Evolutionary conservation across 1,140 invertebrate genomes (phyloP).

Genomic region (Ceratina calcarata): DNA sequence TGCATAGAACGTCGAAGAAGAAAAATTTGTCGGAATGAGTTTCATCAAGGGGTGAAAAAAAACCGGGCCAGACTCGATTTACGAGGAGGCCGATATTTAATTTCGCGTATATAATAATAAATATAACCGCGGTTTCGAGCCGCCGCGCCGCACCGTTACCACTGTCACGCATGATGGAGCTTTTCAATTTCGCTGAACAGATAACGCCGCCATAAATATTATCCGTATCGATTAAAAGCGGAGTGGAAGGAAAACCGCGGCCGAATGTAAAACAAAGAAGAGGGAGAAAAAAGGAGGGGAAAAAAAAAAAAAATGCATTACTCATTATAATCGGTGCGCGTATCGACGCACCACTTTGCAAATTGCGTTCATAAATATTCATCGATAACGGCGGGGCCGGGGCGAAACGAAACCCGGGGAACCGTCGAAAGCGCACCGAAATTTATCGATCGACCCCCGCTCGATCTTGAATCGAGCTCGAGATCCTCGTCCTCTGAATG

Average conservation of each 20-base stretch:
- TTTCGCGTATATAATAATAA: conserved; percentile 37
- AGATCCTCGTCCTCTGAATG: conserved; percentile 18
- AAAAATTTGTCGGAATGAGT: background rate
- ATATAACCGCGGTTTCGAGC: conserved; percentile 19
- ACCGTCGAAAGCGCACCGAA: conserved; percentile 42
- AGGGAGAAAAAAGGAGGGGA: background rate
- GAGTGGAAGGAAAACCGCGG: conserved; percentile 28
- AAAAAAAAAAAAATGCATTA: conserved; percentile 25
- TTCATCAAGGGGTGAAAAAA: background rate
- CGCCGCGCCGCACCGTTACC: conserved; percentile 7
- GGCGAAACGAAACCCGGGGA: conserved; percentile 26
- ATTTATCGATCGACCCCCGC: conserved; percentile 30
- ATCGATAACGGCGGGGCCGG: conserved; percentile 27
- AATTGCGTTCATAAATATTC: conserved; percentile 53
- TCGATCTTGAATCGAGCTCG: conserved; percentile 32
- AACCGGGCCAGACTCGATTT: conserved; percentile 8
- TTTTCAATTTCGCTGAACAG: conserved; percentile 49
- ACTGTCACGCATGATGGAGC: conserved; percentile 38
- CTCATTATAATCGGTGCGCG: conserved; percentile 40
- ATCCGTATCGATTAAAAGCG: conserved; percentile 31
- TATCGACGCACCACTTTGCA: conserved; percentile 50
- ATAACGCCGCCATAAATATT: conserved; percentile 43
- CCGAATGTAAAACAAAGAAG: background rate
- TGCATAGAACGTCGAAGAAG: background rate
- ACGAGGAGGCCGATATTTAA: conserved; percentile 26